Conservation (phyloP, 1,140 invertebrate species). For the Pantala flavescens region DNA sequence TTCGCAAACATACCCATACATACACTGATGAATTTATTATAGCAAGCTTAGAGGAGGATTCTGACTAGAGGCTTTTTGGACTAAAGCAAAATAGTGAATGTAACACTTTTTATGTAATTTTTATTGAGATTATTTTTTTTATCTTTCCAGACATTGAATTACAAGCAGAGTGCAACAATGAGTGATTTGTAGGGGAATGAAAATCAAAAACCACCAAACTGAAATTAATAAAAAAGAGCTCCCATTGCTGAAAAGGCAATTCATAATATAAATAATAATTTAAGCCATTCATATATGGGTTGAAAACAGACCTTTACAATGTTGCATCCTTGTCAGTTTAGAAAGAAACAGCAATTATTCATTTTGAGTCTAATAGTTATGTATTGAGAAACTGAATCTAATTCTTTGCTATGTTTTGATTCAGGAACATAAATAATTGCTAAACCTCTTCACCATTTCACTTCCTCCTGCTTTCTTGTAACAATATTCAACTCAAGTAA, state of each 20-base stretch:
- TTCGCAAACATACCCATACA: slow-evolving; percentile 16
- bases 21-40: slow-evolving; percentile 14
- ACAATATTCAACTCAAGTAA: slow-evolving; percentile 14
- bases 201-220: slow-evolving; percentile 12
- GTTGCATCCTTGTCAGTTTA: background rate
- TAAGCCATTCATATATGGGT: slow-evolving; percentile 8
- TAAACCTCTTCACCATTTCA: slow-evolving; percentile 10
- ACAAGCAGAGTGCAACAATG: slow-evolving; percentile 16
- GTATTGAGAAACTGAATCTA: background rate
- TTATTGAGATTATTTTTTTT: slow-evolving; percentile 13
- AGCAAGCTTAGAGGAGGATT: slow-evolving; percentile 14
- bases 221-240: slow-evolving; percentile 9
- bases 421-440: background rate
- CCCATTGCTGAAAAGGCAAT: background rate
- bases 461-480: slow-evolving; percentile 2
- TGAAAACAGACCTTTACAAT: background rate
- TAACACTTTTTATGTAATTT: slow-evolving; percentile 15
- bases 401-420: background rate
- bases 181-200: slow-evolving; percentile 3
- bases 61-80: slow-evolving; percentile 12
- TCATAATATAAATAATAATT: slow-evolving; percentile 14
- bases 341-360: background rate
- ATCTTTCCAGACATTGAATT: slow-evolving; percentile 12
- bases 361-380: background rate
- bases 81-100: slow-evolving; percentile 15